phyloP scores from a whole-genome alignment of 2,113 vertebrate genomes.

The Ammodytes dubius region DNA sequence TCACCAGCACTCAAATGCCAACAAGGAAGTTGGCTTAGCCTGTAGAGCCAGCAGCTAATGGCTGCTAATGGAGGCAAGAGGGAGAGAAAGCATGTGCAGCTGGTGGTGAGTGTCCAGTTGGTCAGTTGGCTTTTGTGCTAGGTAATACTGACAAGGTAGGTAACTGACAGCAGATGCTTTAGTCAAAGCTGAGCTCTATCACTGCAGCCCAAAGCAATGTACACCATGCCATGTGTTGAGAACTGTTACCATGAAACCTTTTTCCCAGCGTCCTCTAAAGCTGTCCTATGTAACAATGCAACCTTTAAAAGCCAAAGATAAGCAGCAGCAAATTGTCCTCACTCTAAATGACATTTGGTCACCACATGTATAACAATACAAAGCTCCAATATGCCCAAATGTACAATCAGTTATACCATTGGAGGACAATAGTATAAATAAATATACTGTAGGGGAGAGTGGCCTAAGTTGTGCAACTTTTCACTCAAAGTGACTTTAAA shows the following conservation, averaged over 20 bases:
- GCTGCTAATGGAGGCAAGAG: slow-evolving; percentile 28
- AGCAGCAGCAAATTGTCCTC: no score
- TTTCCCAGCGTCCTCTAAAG: slow-evolving; percentile 17
- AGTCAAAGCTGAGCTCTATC: slow-evolving; percentile 76
- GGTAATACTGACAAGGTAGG: slow-evolving; percentile 75
- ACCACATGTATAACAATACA: slow-evolving; percentile 3
- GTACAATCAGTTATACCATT: neutral
- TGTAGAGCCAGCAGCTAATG: slow-evolving; percentile 39
- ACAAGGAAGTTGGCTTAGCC: slow-evolving; percentile 12
- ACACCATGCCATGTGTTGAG: slow-evolving; percentile 30
- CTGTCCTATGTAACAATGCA: slow-evolving; percentile 9
- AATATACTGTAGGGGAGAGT: no score
- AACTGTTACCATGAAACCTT: slow-evolving; percentile 37
- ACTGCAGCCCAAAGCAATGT: slow-evolving; percentile 55
- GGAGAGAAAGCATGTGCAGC: slow-evolving; percentile 40
- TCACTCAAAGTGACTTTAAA: no score
- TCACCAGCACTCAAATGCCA: slow-evolving; percentile 32
- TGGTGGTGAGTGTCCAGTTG: slow-evolving; percentile 71
- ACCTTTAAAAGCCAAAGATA: slow-evolving; percentile 9
- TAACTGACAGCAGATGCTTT: slow-evolving; percentile 78
- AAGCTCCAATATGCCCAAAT: neutral
- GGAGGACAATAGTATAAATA: no score
- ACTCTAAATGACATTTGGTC: slow-evolving; percentile 1
- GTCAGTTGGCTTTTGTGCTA: slow-evolving; percentile 55
- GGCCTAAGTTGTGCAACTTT: no score